These are phyloP conservation scores for Axinella damicornis DNA, from an alignment of 37 sponge, comb jelly and placozoan species.

Conservation along the genomic window DNA sequence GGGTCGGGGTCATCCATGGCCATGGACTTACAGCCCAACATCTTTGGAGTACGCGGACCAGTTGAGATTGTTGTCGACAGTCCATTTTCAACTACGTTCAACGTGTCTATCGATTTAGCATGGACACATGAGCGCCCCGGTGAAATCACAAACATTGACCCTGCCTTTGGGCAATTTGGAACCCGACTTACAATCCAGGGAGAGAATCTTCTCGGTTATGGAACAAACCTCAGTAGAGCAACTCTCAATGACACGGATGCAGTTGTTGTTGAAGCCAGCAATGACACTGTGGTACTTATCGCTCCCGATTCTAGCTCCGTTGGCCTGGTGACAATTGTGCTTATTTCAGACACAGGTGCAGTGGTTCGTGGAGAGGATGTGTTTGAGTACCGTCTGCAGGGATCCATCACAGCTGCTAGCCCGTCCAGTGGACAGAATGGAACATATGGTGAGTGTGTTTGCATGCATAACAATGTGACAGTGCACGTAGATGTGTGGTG, in stretches of 20 bases:
- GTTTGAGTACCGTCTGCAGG: conserved; percentile 57
- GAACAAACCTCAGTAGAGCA: conserved; percentile 5
- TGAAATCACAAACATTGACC: conserved; percentile 31
- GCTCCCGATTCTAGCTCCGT: not conserved
- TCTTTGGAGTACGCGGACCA: conserved; percentile 8
- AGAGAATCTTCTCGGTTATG: conserved; percentile 69
- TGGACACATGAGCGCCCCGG: conserved; percentile 67
- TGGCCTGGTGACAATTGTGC: conserved; percentile 35
- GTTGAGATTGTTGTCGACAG: not conserved
- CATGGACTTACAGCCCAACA: not conserved
- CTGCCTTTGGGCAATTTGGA: conserved; percentile 68
- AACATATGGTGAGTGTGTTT: conserved; percentile 65
- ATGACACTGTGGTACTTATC: conserved; percentile 15
- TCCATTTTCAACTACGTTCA: not conserved
- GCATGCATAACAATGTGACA: no score
- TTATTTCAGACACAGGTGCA: conserved; percentile 64
- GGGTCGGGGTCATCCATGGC: no score
- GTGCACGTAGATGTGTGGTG: not conserved
- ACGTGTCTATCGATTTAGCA: not conserved
- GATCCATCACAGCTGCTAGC: conserved; percentile 20
- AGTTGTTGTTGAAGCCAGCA: not conserved
- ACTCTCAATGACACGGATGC: conserved; percentile 13
- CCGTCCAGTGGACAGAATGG: conserved; percentile 72
- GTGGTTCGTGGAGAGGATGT: conserved; percentile 23
- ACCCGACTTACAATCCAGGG: conserved; percentile 69